Evolutionary conservation across 2,888 invertebrate genomes (phyloP).

Genomic region (Agrypnus murinus): DNA sequence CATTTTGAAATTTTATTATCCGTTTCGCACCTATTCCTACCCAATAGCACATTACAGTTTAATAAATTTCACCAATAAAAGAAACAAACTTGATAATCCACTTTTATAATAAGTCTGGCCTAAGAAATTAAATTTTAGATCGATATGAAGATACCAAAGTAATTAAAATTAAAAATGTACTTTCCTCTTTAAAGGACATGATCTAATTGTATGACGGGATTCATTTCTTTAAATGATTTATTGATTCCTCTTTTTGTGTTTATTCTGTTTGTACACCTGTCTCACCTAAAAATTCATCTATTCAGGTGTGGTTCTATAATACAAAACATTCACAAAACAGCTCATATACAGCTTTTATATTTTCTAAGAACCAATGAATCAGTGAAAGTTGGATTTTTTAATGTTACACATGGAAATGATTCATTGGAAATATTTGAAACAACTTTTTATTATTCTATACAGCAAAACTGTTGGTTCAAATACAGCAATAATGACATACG

Average conservation of each 20-base stretch:
- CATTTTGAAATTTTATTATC: conserved; percentile 16
- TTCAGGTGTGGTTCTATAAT: background rate
- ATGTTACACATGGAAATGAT: conserved; percentile 5
- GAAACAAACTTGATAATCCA: background rate
- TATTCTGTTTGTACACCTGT: conserved; percentile 14
- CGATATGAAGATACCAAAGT: conserved; percentile 12
- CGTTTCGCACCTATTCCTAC: background rate
- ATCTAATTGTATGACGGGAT: conserved; percentile 23
- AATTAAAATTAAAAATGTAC: conserved; percentile 29
- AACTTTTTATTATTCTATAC: background rate
- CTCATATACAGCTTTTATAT: background rate
- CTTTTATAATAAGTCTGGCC: background rate
- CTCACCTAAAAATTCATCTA: conserved; percentile 1
- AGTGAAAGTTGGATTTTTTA: conserved; percentile 23
- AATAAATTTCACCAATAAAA: background rate
- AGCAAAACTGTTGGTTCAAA: background rate
- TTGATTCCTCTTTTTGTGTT: conserved; percentile 14
- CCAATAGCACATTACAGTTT: background rate
- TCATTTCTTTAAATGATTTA: conserved; percentile 20
- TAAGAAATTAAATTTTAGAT: conserved; percentile 12
- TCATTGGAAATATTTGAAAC: conserved; percentile 4
- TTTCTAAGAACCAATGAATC: conserved; percentile 8
- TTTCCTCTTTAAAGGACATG: conserved; percentile 11
- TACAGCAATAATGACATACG: conserved; percentile 13
- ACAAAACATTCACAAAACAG: background rate